These are phyloP conservation scores for Heliconius himera DNA, from an alignment of 1,140 invertebrate genomes.

Conservation along the genomic window DNA sequence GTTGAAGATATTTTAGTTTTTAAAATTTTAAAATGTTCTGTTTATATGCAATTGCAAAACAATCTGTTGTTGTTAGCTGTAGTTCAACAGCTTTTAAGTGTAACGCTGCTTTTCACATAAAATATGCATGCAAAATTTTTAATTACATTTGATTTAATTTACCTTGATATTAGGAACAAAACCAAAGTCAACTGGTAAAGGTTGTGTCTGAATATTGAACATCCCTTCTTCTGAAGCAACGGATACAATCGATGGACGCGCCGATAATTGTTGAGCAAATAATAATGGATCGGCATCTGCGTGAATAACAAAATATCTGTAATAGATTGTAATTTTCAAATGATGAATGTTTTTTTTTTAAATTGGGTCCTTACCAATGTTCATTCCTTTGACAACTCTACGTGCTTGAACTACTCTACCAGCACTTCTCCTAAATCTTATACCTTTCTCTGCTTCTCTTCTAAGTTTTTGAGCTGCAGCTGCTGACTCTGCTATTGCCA, in stretches of 20 bases:
- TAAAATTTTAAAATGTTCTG: no score
- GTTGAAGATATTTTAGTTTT: no score
- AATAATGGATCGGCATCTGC: constrained; percentile 71
- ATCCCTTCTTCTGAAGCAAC: constrained; percentile 73
- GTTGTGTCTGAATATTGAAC: constrained; percentile 66
- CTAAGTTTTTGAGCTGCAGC: constrained; percentile 69
- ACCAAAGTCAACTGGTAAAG: constrained; percentile 69
- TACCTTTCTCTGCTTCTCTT: constrained; percentile 73
- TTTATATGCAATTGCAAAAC: no score
- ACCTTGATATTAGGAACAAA: constrained; percentile 71
- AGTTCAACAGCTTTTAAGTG: not conserved
- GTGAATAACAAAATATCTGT: constrained; percentile 4
- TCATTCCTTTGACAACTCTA: constrained; percentile 74
- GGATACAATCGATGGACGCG: constrained; percentile 74
- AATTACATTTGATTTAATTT: constrained; percentile 21
- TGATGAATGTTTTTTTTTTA: not conserved
- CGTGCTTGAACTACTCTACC: constrained; percentile 70
- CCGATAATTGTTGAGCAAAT: constrained; percentile 71
- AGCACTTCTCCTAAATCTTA: constrained; percentile 74
- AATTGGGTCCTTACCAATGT: constrained; percentile 58
- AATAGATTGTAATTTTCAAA: not conserved
- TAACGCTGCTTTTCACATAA: not conserved
- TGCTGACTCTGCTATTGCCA: constrained; percentile 72
- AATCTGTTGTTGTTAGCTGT: no score
- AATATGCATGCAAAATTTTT: not conserved